phyloP scores from a whole-genome alignment of 2,113 vertebrate species.

The Acinonyx jubatus region DNA sequence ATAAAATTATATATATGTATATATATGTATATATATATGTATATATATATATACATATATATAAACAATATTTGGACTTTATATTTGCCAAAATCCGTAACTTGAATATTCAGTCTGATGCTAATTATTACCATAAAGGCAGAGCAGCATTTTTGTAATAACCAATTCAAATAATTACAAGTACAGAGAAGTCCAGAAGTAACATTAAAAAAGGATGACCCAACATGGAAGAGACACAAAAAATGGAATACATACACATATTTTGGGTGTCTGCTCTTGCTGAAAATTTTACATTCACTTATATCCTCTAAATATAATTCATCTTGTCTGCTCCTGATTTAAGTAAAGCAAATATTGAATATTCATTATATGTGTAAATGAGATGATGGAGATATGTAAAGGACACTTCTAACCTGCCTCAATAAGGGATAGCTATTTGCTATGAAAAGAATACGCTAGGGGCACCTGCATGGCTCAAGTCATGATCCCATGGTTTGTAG shows the following conservation, averaged over 20 bases:
- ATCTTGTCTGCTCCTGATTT: background rate
- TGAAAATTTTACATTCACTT: slow-evolving; percentile 9
- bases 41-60: background rate
- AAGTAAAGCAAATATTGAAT: slow-evolving; percentile 36
- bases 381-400: background rate
- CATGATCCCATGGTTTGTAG: too few relatives aligned
- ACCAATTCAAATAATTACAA: background rate
- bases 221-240: background rate
- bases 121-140: background rate
- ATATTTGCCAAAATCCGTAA: background rate
- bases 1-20: background rate
- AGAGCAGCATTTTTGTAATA: background rate
- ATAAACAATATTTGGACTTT: background rate
- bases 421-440: background rate
- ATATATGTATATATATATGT: background rate
- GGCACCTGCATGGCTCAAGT: too few relatives aligned
- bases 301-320: slow-evolving; percentile 2
- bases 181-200: background rate
- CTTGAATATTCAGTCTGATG: background rate
- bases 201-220: background rate
- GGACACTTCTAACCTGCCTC: background rate
- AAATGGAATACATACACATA: background rate
- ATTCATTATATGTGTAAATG: background rate
- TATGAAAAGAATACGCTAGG: background rate
- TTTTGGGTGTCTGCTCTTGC: background rate